A percentile compares a stretch with the other conserved stretches of the same genome.
Conservation (phyloP, 2,797 vertebrate genomes). For the Melanotaenia maccullochi region DNA sequence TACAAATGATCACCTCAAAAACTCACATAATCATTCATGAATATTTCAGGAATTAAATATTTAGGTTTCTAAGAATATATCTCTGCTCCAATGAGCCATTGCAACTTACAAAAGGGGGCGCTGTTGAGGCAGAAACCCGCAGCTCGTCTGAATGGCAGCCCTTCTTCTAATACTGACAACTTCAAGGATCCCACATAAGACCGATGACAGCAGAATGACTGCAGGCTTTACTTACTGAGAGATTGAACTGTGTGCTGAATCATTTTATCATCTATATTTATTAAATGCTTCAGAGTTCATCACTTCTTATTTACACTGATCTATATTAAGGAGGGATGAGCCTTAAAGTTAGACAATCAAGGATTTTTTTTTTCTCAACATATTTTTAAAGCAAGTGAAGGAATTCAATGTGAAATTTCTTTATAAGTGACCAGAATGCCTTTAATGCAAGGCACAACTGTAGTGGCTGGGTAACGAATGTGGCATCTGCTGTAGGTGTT, state of each 20-base stretch:
- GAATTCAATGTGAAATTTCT: slow-evolving; percentile 24
- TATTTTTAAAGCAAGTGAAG: not conserved
- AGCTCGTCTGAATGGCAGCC: slow-evolving; percentile 27
- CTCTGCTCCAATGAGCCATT: slow-evolving; percentile 7
- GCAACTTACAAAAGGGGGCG: slow-evolving; percentile 72
- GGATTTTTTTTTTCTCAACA: not conserved
- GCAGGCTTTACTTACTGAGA: slow-evolving; percentile 8
- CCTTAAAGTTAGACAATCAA: slow-evolving; percentile 18
- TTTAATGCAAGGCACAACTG: slow-evolving; percentile 22
- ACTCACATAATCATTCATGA: not conserved
- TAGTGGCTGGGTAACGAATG: not conserved
- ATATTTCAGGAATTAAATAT: not conserved
- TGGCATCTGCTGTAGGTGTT: not conserved
- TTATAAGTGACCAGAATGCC: not conserved
- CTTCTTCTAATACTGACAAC: slow-evolving; percentile 38
- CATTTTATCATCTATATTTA: slow-evolving; percentile 4
- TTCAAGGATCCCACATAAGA: slow-evolving; percentile 39
- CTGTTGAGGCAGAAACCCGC: slow-evolving; percentile 71
- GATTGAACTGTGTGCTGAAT: slow-evolving; percentile 1
- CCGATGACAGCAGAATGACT: slow-evolving; percentile 18
- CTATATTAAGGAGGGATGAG: not conserved
- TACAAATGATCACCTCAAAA: not conserved
- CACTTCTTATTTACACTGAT: slow-evolving; percentile 1
- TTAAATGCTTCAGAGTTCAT: not conserved
- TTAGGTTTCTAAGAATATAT: slow-evolving; percentile 8